Base-by-base conservation (phyloP, 2,888 invertebrate species). In the Orthosia gracilis region DNA sequence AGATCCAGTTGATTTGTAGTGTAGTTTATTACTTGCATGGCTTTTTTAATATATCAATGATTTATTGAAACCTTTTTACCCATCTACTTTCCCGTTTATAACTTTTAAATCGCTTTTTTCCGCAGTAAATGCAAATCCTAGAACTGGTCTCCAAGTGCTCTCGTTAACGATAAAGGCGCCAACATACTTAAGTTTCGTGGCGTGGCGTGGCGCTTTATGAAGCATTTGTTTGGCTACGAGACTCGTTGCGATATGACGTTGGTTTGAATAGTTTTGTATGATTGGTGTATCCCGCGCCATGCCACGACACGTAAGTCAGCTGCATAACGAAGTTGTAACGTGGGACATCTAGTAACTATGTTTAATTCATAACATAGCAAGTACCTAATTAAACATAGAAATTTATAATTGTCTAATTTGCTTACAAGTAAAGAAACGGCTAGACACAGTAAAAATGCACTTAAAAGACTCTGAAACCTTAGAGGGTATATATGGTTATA, bases 121-220 rank as follows among this genome's bases (percentile, higher is more conserved):
- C 64, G 21, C 54, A 55, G 45, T 75, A 72, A 61, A 54, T 74
- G 57, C 45, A n/a, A 18, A 31, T 45, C 26, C n/a, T 55, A 76
- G 66, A 77, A 66, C 77, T 47, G 45, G 82, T 76, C n/a, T 55
- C 18, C n/a, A 31, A 26, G 26, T 55, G 17, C 2, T 80, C 80
- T 61, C 45, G 50, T 65, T 76, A 82, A 23, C n/a, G 1, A 12
- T 62, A 40, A 40, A 40, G 40, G 40, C 9, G 40, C 1, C 40
- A 40, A 40, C 40, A 40, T 40, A 40, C 40, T 40, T 40, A 40
- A 7, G 40, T 40, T 7, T 40, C 40, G 40, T 9, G 40, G 40
- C 40, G 9, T 40, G 40, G 40, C 40, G 40, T 9, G 31, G 31
- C 31, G 31, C 31, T 9, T 40, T 40, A 40, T 40, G 40, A 31